Base-by-base conservation (phyloP, 1,140 invertebrate genomes). In the Drosophila nikananu region DNA sequence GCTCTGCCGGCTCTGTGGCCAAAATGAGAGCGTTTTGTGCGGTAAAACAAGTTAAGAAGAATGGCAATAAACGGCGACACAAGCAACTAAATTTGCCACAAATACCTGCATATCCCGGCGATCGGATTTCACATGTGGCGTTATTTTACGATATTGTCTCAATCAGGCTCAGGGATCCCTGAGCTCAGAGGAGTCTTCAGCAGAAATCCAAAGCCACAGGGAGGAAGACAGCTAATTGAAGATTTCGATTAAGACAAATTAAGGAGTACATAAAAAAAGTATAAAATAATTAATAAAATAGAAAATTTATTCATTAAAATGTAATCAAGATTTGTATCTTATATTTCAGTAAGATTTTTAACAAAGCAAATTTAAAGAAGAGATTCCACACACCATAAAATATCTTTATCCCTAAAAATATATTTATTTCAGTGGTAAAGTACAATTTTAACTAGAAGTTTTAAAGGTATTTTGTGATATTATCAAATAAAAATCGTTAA, bases 21-120 rank as follows among this genome's bases (percentile, higher is more conserved):
- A 90, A 89, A 89, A 90, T 86, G 78, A 90, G 86, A 90, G 86
- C 86, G 72, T 86, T 90, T 90, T 75, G 62, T 80, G 77, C 63
- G 79, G 86, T 77, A 74, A 90, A 90, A 90, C 86, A 86, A 90
- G 86, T 90, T 90, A 90, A 90, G 81, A 81, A 80, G 83, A 83
- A 87, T 81, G 58, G 63, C 80, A 86, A 77, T 80, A 86, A 86
- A 86, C 79, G 79, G 77, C 84, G 77, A 87, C 83, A 89, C 71
- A 81, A 74, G 81, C 79, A 90, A 90, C 81, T 80, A 89, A 90
- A 90, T 84, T 90, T 71, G 75, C 86, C 23, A 42, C 19, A 41
- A 19, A 35, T 41, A 44, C 75, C 58, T 51, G 49, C 32, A 52
- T 32, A 68, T 63, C 63, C 62, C 51, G 55, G 21, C 64, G 86